These are phyloP conservation scores for Yponomeuta sedellus DNA, from an alignment of 2,888 invertebrate species.

Conservation along the genomic window DNA sequence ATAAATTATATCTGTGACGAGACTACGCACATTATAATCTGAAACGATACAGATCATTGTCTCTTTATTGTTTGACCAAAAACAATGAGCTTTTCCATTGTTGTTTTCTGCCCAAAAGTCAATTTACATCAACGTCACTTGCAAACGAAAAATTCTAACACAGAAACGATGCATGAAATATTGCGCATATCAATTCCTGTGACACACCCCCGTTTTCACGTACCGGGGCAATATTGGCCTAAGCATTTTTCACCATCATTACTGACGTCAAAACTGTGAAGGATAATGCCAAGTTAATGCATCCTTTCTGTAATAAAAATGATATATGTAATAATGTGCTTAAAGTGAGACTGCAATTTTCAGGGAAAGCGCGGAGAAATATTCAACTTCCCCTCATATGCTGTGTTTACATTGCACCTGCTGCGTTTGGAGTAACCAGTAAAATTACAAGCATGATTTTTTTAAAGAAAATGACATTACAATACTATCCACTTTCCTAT, in stretches of 20 bases:
- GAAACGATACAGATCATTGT: too few species aligned
- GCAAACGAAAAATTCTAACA: conserved; percentile 2
- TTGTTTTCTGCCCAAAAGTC: neutral
- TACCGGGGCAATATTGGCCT: conserved; percentile 23
- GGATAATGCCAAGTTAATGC: conserved; percentile 34
- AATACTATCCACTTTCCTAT: too few species aligned
- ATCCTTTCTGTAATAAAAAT: conserved; percentile 31
- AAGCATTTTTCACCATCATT: conserved; percentile 55
- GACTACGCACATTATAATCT: too few species aligned
- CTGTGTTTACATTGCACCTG: neutral
- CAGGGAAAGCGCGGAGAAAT: conserved; percentile 23
- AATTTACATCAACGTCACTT: neutral
- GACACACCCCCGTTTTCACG: conserved; percentile 29
- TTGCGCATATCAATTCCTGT: conserved; percentile 26
- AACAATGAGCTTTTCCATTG: neutral
- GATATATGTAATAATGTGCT: conserved; percentile 33
- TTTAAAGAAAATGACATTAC: too few species aligned
- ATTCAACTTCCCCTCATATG: neutral
- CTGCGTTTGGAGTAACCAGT: neutral
- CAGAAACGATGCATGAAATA: conserved; percentile 15
- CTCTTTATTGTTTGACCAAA: too few species aligned
- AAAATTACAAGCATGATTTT: too few species aligned
- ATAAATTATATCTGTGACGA: too few species aligned
- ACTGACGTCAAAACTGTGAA: conserved; percentile 38
- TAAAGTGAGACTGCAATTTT: conserved; percentile 9